Evolutionary conservation across 2,113 vertebrate species (phyloP).

Genomic region (Marcusenius ussheri): DNA sequence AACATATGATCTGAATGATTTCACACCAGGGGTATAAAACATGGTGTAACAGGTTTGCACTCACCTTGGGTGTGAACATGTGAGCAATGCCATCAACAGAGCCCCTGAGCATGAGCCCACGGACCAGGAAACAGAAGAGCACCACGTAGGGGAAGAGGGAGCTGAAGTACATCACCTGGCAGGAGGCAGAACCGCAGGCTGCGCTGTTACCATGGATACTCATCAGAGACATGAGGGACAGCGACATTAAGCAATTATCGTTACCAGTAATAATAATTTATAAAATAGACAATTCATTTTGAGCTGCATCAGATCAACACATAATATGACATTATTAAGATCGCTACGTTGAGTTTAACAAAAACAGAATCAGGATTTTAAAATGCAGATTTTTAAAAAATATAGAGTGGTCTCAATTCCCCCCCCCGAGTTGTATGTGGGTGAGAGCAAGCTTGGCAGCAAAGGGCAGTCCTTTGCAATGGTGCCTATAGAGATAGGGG

Average conservation of each 20-base stretch:
- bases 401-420: neutral
- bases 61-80: conserved; percentile 98
- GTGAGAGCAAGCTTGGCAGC: neutral
- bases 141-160: conserved; percentile 96
- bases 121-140: conserved; percentile 92
- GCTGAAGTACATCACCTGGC: conserved; percentile 98
- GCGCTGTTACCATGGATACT: conserved; percentile 44
- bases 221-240: neutral
- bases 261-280: neutral
- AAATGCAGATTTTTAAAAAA: neutral
- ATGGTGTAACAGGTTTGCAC: conserved; percentile 13
- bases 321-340: neutral
- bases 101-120: conserved; percentile 82
- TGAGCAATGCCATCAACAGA: conserved; percentile 90
- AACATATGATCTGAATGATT: neutral
- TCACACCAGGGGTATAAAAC: neutral
- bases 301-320: neutral
- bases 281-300: neutral
- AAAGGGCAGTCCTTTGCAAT: neutral
- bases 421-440: neutral
- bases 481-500: neutral
- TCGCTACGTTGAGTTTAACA: neutral
- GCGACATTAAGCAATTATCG: neutral
- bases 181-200: neutral
- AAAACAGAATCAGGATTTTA: neutral